Base-by-base conservation (phyloP, 2,113 vertebrate species). In the Tonatia bakeri region DNA sequence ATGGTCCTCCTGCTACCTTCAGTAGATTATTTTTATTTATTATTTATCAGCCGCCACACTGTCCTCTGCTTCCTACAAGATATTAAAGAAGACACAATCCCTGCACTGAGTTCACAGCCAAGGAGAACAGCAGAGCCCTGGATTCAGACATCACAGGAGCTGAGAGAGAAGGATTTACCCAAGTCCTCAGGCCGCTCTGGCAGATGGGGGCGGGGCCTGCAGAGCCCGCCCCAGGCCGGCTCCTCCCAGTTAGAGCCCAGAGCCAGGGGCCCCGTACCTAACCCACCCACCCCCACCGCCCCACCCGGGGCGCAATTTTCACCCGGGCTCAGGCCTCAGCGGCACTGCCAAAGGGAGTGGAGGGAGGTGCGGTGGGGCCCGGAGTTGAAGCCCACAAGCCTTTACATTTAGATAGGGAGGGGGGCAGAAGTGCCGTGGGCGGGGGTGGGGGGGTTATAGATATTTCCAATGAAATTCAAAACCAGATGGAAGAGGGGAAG, bases 11-110 rank as follows among this genome's bases (percentile, higher is more conserved):
- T 54, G 87, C 96, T 93, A 86, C 87, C 87, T 90, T 97, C 96
- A 47, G 90, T 85, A 96, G 96, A 96, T 95, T 90, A 97, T 97
- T 96, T 96, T 73, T 98, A 98, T 97, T 97, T 98, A 98, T 97
- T 97, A 98, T 98, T 98, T 96, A 98, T 96, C 97, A 97, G 83
- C 92, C 90, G 76, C 64, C 28, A 93, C 96, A 96, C 94, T 96
- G 87, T 87, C 94, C 94, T 93, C 92, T 87, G 87, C 92, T 94
- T 92, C 87, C 96, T 93, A 94, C 97, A 81, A 93, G 93, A 92
- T 94, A 95, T 95, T 94, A 94, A 96, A 96, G 90, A 88, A 96
- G 91, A 90, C 94, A 97, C 94, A 97, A 92, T 75, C 90, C 50
- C 45, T 90, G 87, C 87, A 12, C 88, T 17, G 91, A 86, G 89